A percentile compares a stretch with the other conserved stretches of the same genome.
phyloP scores from a whole-genome alignment of 2,797 vertebrate genomes.

The Scomberomorus guttatus region DNA sequence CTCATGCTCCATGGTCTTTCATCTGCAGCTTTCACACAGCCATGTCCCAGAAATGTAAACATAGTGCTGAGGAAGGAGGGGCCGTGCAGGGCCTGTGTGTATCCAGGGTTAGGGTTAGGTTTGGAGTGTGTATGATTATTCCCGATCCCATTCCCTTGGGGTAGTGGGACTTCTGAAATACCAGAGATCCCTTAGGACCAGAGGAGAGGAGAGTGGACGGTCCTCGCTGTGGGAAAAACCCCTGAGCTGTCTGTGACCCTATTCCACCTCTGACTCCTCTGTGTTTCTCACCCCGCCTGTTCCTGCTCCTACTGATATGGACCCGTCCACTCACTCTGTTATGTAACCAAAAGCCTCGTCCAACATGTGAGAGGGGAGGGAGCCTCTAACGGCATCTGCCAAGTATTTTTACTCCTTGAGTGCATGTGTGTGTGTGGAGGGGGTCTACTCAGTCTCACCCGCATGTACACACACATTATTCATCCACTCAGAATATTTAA shows the following conservation, averaged over 20 bases:
- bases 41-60: conserved; percentile 71
- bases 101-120: conserved; percentile 25
- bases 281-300: conserved; percentile 47
- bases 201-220: conserved; percentile 30
- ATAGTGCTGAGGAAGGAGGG: conserved; percentile 33
- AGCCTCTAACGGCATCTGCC: conserved; percentile 27
- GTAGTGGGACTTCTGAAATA: conserved; percentile 30
- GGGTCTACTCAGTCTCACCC: conserved; percentile 17
- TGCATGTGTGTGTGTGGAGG: conserved; percentile 1
- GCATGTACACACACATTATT: conserved; percentile 6
- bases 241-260: conserved; percentile 54
- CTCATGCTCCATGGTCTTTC: conserved; percentile 61
- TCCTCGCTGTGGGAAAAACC: conserved; percentile 74
- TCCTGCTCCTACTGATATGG: conserved; percentile 41
- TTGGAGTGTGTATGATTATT: conserved; percentile 38
- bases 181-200: conserved; percentile 62
- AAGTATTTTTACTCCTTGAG: conserved; percentile 45
- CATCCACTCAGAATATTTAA: conserved; percentile 1
- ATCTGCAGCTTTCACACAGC: conserved; percentile 74
- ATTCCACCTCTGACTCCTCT: conserved; percentile 60
- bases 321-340: conserved; percentile 39
- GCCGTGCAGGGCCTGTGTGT: conserved; percentile 14
- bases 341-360: conserved; percentile 62
- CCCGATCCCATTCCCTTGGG: conserved; percentile 25
- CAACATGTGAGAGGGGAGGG: conserved; percentile 52